A percentile compares a stretch with the other conserved stretches of the same genome.
These are phyloP conservation scores for Drosophila novamexicana DNA, from an alignment of 1,140 invertebrate species.

Conservation along the genomic window DNA sequence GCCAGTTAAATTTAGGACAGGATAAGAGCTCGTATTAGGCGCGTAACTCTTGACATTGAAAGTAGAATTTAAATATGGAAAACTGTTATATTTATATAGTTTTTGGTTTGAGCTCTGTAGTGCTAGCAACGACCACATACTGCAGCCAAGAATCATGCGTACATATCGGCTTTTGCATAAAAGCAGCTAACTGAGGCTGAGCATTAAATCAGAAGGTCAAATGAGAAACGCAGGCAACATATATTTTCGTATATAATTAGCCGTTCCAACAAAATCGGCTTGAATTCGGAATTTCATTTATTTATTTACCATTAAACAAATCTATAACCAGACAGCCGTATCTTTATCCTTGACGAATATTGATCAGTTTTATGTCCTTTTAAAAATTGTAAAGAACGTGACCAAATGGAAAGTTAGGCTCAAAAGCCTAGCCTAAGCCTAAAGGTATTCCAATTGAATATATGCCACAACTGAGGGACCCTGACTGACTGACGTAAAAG, in stretches of 20 bases:
- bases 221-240: background rate
- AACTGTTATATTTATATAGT: constrained; percentile 46
- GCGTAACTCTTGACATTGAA: constrained; percentile 56
- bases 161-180: constrained; percentile 25
- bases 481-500: too few relatives aligned
- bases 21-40: constrained; percentile 15
- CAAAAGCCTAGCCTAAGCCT: too few relatives aligned
- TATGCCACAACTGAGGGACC: too few relatives aligned
- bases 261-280: background rate
- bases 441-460: too few relatives aligned
- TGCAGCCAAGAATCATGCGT: constrained; percentile 1
- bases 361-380: too few relatives aligned
- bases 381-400: too few relatives aligned
- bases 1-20: constrained; percentile 15
- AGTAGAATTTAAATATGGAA: constrained; percentile 46
- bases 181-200: constrained; percentile 28
- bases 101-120: background rate
- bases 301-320: too few relatives aligned
- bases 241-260: too few relatives aligned
- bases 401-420: too few relatives aligned
- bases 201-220: constrained; percentile 1
- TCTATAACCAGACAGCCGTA: too few relatives aligned
- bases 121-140: background rate
- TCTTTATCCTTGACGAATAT: too few relatives aligned
- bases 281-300: too few relatives aligned